Evolutionary conservation across 92 coral and sea anemone species (phyloP), one percentile per base, ranked within the genome.

Genomic region (Diadumene lineata): DNA sequence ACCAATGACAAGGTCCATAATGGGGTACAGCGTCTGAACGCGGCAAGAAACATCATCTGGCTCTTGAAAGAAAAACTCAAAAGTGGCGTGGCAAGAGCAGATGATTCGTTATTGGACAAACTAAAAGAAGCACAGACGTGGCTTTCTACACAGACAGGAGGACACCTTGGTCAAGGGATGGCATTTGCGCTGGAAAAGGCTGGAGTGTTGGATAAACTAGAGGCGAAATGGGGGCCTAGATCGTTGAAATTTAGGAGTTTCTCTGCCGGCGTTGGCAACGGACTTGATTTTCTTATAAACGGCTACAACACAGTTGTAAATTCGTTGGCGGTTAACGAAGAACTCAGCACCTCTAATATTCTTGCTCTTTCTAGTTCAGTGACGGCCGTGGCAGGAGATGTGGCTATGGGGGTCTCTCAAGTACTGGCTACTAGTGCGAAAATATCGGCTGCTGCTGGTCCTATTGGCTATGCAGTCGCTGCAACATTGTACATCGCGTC

Each of bases 351-450:
- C 27, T 32, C 76, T 11, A 82, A 82, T 55, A 76, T 82, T 23
- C 53, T 82, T 16, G 79, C 29, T 9, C 38, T 83, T 2, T 69
- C 78, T 32, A 83, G 87, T 32, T 83, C 87, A 2, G 64, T 83
- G 26, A 69, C 87, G 23, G 87, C 87, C 53, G 60, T 83, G 87
- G 87, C 87, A 60, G 87, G 87, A 27, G 87, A 83, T 55, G 70
- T 83, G 3, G 28, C 87, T 1, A 83, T 83, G 84, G 79, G 84
- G 25, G 84, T 83, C 31, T 34, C 78, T 60, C 84, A 77, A 74
- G 64, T 83, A 17, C 25, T n/a, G n/a, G n/a, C 78, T 26, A 25
- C 84, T 30, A 77, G 64, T 19, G 77, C 55, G 48, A 56, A n/a
- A 8, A 51, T n/a, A n/a, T n/a, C n/a, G n/a, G n/a, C 26, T 28